Evolutionary conservation across 2,113 vertebrate species (phyloP), one percentile per base, ranked within the genome.

Genomic region (Halcyon malimbica): DNA sequence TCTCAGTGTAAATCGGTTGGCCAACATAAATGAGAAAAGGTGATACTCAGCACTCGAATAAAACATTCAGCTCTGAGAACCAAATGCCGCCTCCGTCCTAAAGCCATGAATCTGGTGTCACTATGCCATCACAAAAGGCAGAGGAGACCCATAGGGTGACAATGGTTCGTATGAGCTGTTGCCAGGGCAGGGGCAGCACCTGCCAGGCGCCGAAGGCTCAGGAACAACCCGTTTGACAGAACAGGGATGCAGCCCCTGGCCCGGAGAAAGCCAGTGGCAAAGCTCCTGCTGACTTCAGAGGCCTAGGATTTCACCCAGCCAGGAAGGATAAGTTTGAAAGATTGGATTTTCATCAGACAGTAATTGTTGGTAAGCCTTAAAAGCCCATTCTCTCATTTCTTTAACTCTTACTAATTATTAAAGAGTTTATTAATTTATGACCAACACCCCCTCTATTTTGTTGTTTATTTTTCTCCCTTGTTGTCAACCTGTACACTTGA

Each of bases 341-440:
- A 74, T 0, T 46, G n/a, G 35, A 59, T 94, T 96, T 87, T 93
- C 59, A 70, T 74, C 65, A 90, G 93, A 59, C 71, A 76, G 68
- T 90, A 92, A 46, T 87, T 94, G 78, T 86, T 63, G 42, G 31
- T 69, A 88, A 91, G 64, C 93, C 69, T 96, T 93, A 91, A 93
- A 94, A 95, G 50, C 33, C 63, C 53, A 33, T 71, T 67, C 51
- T 65, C 53, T 94, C 42, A 93, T 95, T 96, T 93, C 53, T 80
- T 94, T 56, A 71, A 29, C 41, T 77, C 79, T 77, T 74, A 62
- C 74, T 54, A 70, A 87, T 93, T 93, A 91, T 77, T 95, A 83
- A 87, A 93, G 85, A 33, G 35, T 91, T 93, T 97, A 97, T 94
- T 94, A 95, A 97, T 97, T 96, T 90, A 89, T 89, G 83, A 83